These are phyloP conservation scores for Pristis pectinata DNA, from an alignment of 2,797 vertebrate genomes.

Conservation along the genomic window DNA sequence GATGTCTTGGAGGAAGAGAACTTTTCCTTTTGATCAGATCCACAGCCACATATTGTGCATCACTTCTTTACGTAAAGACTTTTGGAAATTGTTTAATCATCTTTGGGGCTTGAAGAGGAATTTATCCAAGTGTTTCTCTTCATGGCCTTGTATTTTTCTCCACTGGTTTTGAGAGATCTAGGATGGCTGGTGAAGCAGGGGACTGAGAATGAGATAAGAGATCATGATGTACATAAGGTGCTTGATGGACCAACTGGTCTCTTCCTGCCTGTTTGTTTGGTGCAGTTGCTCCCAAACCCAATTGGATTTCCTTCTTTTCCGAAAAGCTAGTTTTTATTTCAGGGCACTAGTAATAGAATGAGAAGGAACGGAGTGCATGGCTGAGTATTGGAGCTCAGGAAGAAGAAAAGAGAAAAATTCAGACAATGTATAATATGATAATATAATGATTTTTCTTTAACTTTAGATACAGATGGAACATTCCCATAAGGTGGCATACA, in stretches of 20 bases:
- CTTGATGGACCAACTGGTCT: background rate
- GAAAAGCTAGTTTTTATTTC: background rate
- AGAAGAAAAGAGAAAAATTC: background rate
- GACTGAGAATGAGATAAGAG: background rate
- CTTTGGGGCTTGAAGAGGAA: background rate
- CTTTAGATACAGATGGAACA: slow-evolving; percentile 87
- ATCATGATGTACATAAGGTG: background rate
- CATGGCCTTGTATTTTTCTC: background rate
- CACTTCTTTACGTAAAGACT: too few relatives aligned
- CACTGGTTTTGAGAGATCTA: background rate
- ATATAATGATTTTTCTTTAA: background rate
- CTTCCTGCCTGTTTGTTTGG: background rate
- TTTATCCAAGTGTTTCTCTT: background rate
- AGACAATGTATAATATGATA: too few relatives aligned
- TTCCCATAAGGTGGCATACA: slow-evolving; percentile 71
- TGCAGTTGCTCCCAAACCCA: background rate
- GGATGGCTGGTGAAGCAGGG: background rate
- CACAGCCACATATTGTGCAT: too few relatives aligned
- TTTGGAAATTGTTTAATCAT: too few relatives aligned
- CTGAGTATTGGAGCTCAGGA: background rate
- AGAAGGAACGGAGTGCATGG: background rate
- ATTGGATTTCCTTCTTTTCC: background rate
- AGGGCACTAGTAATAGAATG: background rate
- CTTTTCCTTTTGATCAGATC: background rate
- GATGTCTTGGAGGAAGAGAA: background rate